These are phyloP conservation scores for Petrocephalus sullivani DNA, from an alignment of 2,797 vertebrate genomes.

Conservation along the genomic window DNA sequence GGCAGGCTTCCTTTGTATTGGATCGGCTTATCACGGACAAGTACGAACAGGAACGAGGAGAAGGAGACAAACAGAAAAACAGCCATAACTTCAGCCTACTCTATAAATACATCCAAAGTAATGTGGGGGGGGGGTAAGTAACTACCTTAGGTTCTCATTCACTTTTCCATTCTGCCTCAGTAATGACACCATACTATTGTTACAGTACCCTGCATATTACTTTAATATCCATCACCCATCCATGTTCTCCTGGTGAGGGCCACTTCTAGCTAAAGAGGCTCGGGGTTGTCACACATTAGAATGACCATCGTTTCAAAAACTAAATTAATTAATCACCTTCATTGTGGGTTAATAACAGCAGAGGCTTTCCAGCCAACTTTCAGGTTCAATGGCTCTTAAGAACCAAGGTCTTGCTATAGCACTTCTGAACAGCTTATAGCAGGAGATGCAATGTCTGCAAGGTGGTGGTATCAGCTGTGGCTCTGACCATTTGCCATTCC, in stretches of 20 bases:
- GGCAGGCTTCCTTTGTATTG: not conserved
- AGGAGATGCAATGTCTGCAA: not conserved
- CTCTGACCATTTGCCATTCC: not conserved
- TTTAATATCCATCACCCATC: not conserved
- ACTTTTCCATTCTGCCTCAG: not conserved
- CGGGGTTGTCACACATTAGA: not conserved
- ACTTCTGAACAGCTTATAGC: not conserved
- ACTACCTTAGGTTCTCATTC: not conserved
- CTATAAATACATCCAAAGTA: not conserved
- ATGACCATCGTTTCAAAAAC: not conserved
- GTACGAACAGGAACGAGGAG: not conserved
- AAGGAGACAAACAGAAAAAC: not conserved
- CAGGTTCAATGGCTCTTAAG: not conserved
- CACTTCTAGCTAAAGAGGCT: not conserved
- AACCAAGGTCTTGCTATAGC: not conserved
- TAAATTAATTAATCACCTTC: not conserved
- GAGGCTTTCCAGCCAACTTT: not conserved
- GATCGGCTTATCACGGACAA: not conserved
- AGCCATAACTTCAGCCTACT: not conserved
- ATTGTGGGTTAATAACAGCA: not conserved
- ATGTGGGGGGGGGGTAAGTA: not conserved
- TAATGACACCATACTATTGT: not conserved
- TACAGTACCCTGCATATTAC: not conserved
- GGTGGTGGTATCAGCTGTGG: not conserved
- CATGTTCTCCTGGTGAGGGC: not conserved